Conservation (phyloP, 2,888 invertebrate species). For the Drosophila rubida region DNA sequence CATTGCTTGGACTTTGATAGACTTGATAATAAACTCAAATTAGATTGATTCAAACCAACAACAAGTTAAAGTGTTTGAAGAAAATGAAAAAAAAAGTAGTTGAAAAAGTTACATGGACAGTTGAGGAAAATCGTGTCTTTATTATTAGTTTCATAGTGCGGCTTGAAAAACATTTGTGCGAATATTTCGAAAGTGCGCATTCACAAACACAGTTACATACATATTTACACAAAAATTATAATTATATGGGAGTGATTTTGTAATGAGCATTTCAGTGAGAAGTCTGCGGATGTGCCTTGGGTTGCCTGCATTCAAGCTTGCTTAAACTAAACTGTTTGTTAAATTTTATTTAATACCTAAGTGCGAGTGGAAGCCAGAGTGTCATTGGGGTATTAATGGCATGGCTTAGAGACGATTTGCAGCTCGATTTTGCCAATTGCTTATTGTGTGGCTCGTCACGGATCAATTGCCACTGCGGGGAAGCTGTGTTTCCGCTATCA, state of each 20-base stretch:
- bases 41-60: slow-evolving; percentile 20
- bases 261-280: no score
- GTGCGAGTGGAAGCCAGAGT: slow-evolving; percentile 14
- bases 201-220: slow-evolving; percentile 12
- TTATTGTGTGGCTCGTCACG: slow-evolving; percentile 53
- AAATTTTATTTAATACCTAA: slow-evolving; percentile 4
- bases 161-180: slow-evolving; percentile 12
- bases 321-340: not conserved
- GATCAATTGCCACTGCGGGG: slow-evolving; percentile 47
- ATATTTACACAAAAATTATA: not conserved
- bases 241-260: not conserved
- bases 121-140: slow-evolving; percentile 23
- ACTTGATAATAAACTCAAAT: slow-evolving; percentile 33
- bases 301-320: no score
- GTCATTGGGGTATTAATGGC: slow-evolving; percentile 6
- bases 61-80: slow-evolving; percentile 25
- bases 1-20: slow-evolving; percentile 22
- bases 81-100: slow-evolving; percentile 12
- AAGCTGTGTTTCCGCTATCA: slow-evolving; percentile 66
- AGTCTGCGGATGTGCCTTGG: no score
- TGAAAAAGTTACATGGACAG: slow-evolving; percentile 27
- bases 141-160: slow-evolving; percentile 20
- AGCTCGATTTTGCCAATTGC: slow-evolving; percentile 45
- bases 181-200: slow-evolving; percentile 1
- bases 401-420: slow-evolving; percentile 31